phyloP scores from a whole-genome alignment of 2,888 invertebrate species.

The Chymomyza procnemis region DNA sequence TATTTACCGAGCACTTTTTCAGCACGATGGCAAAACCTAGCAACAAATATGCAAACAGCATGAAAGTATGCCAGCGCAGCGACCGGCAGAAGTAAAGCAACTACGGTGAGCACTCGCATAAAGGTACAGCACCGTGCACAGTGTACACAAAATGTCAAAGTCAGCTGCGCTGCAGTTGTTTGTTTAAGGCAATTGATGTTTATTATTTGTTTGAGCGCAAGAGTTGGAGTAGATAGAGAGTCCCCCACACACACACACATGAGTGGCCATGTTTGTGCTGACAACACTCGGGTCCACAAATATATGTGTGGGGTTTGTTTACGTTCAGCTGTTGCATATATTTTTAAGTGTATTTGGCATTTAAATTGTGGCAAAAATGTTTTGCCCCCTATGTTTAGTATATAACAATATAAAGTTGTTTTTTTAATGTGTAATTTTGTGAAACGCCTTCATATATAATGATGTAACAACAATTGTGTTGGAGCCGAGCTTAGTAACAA shows the following conservation, averaged over 20 bases:
- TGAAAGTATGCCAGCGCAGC: slow-evolving; percentile 39
- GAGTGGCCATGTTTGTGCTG: slow-evolving; percentile 5
- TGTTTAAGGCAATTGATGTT: slow-evolving; percentile 58
- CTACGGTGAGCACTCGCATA: slow-evolving; percentile 20
- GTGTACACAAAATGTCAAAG: background rate
- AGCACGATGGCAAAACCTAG: slow-evolving; percentile 15
- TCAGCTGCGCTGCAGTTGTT: slow-evolving; percentile 37
- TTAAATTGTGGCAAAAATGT: background rate
- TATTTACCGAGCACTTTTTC: slow-evolving; percentile 67
- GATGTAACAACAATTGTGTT: slow-evolving; percentile 18
- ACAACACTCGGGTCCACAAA: background rate
- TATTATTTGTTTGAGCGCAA: slow-evolving; percentile 25
- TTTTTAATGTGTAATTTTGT: slow-evolving; percentile 38
- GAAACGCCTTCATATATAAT: slow-evolving; percentile 5
- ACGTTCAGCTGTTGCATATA: background rate
- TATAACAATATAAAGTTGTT: slow-evolving; percentile 14
- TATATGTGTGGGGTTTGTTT: background rate
- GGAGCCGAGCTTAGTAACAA: slow-evolving; percentile 11
- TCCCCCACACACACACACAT: slow-evolving; percentile 14
- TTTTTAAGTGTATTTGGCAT: background rate
- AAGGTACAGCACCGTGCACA: background rate
- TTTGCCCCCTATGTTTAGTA: slow-evolving; percentile 6
- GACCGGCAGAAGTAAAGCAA: background rate
- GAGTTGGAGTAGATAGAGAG: too few relatives aligned
- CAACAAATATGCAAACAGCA: slow-evolving; percentile 50